Conservation (phyloP, 2,888 invertebrate species). For the Ctenicera cuprea region DNA sequence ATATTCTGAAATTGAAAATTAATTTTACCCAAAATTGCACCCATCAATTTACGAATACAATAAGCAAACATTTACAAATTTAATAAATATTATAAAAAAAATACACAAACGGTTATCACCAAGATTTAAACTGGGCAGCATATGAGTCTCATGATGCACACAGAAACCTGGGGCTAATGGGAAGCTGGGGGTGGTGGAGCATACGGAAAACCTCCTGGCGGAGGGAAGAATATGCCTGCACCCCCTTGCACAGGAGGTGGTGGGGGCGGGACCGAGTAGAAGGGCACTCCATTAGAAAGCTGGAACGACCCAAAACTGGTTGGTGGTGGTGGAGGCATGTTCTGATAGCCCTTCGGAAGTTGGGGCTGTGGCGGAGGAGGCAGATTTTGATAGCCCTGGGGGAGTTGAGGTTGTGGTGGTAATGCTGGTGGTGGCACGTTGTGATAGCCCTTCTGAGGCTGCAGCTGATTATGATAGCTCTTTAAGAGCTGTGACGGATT, state of each 20-base stretch:
- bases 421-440: constrained; percentile 64
- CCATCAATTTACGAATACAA: neutral
- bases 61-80: constrained; percentile 7
- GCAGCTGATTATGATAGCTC: constrained; percentile 49
- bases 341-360: constrained; percentile 62
- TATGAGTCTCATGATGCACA: constrained; percentile 39
- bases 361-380: constrained; percentile 59
- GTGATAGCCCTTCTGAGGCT: constrained; percentile 57
- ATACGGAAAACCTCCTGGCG: constrained; percentile 64
- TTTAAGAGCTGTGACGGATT: constrained; percentile 56
- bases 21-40: neutral
- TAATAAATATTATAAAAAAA: constrained; percentile 19
- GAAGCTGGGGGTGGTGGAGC: constrained; percentile 68
- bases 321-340: constrained; percentile 58
- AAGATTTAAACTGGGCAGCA: constrained; percentile 40
- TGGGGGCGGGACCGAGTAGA: constrained; percentile 68
- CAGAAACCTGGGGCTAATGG: constrained; percentile 58
- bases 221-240: constrained; percentile 59
- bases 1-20: constrained; percentile 41
- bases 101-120: constrained; percentile 41
- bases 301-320: constrained; percentile 63
- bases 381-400: constrained; percentile 64
- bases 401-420: constrained; percentile 67
- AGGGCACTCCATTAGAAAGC: constrained; percentile 66
- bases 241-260: constrained; percentile 65